Base-by-base conservation (phyloP, 2,888 invertebrate genomes). In the Sceliomorpha sp. region DNA sequence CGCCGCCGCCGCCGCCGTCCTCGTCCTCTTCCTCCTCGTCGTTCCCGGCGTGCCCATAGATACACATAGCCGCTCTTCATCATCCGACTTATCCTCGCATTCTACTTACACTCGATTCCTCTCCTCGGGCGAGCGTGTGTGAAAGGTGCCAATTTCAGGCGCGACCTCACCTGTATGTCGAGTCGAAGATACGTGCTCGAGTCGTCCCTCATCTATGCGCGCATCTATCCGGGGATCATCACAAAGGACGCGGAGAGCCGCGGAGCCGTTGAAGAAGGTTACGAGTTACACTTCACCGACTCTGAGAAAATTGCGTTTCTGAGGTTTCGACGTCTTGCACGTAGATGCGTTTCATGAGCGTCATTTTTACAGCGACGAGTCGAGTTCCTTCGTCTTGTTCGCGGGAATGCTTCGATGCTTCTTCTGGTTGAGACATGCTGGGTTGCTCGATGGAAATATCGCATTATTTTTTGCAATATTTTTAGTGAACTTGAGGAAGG, bases 81-180 rank as follows among this genome's bases (percentile, higher is more conserved):
- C 59, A 64, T 70, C 64, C 42, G 12, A 17, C 37, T 20, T 20
- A 42, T 34, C 13, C 36, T 24, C 51, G 42, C 44, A 27, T 63
- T 66, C 53, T 67, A 64, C 48, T 59, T 53, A 37, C 51, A 29
- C 59, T 44, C 56, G 29, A 31, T 10, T 39, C 27, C 26, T 40
- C 42, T 27, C 29, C 47, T 14, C 45, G 15, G 34, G 26, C 63
- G 20, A 55, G 40, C 67, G 53, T 50, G 59, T 70, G 74, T 76
- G 76, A 77, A 77, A 77, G 76, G 75, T 77, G 72, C 75, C 76
- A 76, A 77, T 77, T 77, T 77, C 59, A 73, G 63, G 17, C 47
- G 48, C 58, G 70, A 70, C 63, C 39, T 27, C 14, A 39, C 42
- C 45, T 45, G 51, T 51, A 50, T 58, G 62, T 68, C 59, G 68